Conservation (phyloP, 1,140 invertebrate genomes). For the Camponotus pennsylvanicus region DNA sequence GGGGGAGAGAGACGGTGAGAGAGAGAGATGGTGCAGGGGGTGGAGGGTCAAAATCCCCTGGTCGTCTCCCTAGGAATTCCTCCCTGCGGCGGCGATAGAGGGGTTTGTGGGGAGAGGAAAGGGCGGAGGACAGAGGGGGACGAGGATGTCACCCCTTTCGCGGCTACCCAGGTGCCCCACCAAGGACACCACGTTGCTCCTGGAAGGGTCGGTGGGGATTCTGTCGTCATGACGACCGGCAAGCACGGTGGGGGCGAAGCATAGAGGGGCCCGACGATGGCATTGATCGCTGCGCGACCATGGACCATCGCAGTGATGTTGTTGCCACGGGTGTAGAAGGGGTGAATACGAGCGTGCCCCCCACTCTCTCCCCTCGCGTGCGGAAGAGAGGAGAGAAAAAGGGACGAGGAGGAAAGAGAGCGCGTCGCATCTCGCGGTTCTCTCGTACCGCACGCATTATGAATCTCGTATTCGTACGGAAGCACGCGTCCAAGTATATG, state of each 20-base stretch:
- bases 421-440: conserved; percentile 8
- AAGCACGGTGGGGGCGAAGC: conserved; percentile 71
- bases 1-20: too few relatives aligned
- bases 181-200: conserved; percentile 58
- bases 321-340: conserved; percentile 80
- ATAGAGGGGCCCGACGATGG: conserved; percentile 80
- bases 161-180: conserved; percentile 76
- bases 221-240: conserved; percentile 82
- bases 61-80: conserved; percentile 76
- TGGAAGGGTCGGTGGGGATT: conserved; percentile 80
- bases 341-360: conserved; percentile 80
- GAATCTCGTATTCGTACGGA: conserved; percentile 77
- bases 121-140: neutral
- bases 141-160: conserved; percentile 73
- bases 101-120: conserved; percentile 5
- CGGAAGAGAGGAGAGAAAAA: conserved; percentile 16
- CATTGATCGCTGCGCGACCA: conserved; percentile 84
- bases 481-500: conserved; percentile 81
- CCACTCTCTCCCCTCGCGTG: conserved; percentile 49
- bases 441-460: conserved; percentile 76
- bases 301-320: conserved; percentile 79
- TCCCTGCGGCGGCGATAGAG: conserved; percentile 71
- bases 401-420: neutral
- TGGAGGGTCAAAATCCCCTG: conserved; percentile 75
- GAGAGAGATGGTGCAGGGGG: conserved; percentile 23